phyloP scores from a whole-genome alignment of 2,888 invertebrate genomes.

The Acleris holmiana region DNA sequence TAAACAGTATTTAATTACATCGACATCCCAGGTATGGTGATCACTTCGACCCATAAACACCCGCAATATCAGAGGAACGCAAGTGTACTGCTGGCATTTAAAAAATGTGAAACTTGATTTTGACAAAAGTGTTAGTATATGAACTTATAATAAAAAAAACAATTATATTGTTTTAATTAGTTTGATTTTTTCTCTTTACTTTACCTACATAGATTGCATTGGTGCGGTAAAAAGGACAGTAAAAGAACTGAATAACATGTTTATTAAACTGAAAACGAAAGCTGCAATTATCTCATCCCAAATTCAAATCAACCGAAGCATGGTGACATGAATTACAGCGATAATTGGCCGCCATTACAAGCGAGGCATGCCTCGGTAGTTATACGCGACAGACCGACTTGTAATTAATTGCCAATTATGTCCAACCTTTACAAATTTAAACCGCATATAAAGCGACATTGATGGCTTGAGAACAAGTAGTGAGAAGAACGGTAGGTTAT shows the following conservation, averaged over 20 bases:
- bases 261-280: background rate
- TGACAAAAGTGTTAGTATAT: no score
- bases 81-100: no score
- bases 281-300: slow-evolving; percentile 3
- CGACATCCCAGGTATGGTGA: no score
- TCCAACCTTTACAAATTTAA: slow-evolving; percentile 15
- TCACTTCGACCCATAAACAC: no score
- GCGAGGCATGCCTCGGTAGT: slow-evolving; percentile 5
- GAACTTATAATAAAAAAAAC: no score
- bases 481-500: background rate
- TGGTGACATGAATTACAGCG: slow-evolving; percentile 10
- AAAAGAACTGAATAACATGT: background rate
- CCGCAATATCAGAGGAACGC: no score
- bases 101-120: no score
- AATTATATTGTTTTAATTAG: no score
- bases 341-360: slow-evolving; percentile 12
- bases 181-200: no score
- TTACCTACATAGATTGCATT: no score
- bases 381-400: slow-evolving; percentile 10
- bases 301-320: slow-evolving; percentile 1
- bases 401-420: slow-evolving; percentile 21
- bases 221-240: no score
- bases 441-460: slow-evolving; percentile 2
- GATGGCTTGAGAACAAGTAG: slow-evolving; percentile 2
- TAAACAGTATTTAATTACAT: no score